Base-by-base conservation (phyloP, 2,797 vertebrate genomes). In the Coreius guichenoti region DNA sequence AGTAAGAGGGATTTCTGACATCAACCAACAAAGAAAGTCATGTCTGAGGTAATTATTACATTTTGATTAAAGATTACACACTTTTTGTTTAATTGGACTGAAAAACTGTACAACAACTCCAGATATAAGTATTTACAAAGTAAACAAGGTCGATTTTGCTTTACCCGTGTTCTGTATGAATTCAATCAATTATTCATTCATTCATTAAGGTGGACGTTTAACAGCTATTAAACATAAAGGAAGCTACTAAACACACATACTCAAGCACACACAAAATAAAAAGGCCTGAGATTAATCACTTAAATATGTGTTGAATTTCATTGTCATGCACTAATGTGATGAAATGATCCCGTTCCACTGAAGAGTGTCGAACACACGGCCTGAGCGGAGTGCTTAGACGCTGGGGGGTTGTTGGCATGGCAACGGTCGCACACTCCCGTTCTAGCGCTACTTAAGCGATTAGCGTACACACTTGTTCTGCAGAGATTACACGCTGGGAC, bases 371-470 rank as follows among this genome's bases (percentile, higher is more conserved):
- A 89, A 86, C 82, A 75, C 81, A 72, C 80, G 68, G 82, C 74
- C 81, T 80, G 63, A 82, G 81, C 82, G 43, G 33, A 86, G 87
- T 26, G 82, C 69, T 75, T 83, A 86, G 76, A 70, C 82, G 83
- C 83, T 76, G 39, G 84, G 85, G 86, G 87, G 83, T 86, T 70
- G 89, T 87, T 90, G 87, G 61, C 84, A 89, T 86, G 86, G 84
- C n/a, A 80, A 89, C 86, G 76, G 70, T 74, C 49, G 45, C 86
- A 76, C 86, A 80, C 72, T 87, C 78, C 84, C 65, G 80, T 81
- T 72, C 68, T 70, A 68, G 81, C 77, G 47, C 82, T 89, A 81
- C 86, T 90, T 88, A 86, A 90, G 87, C 83, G 89, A 90, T 90
- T 90, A 87, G 80, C 83, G 76, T 68, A 36, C 84, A 85, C 79